Percentiles rank a stretch among this genome's conserved stretches.
Evolutionary conservation across 2,113 vertebrate species (phyloP).

Genomic region (Cyrtonyx montezumae): DNA sequence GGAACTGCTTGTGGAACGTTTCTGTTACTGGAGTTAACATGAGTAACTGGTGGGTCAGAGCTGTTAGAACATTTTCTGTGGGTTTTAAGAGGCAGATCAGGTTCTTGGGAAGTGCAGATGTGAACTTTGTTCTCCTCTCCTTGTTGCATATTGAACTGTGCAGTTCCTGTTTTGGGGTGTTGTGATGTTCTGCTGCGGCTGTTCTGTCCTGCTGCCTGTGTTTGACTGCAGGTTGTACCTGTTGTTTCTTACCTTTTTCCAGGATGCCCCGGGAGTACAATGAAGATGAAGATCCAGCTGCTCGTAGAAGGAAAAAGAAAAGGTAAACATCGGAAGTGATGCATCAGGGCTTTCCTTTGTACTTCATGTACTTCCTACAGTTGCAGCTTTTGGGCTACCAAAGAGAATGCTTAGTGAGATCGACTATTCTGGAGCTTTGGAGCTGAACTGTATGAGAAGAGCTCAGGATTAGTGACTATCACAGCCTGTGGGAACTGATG

Average conservation of each 20-base stretch:
- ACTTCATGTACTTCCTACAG: accelerated
- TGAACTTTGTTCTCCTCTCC: neutral
- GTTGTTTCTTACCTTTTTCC: constrained; percentile 16
- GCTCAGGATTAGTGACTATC: neutral
- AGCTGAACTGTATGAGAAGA: neutral
- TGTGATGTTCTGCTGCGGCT: accelerated
- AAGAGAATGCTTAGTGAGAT: neutral
- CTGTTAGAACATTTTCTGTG: neutral
- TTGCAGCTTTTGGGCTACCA: neutral
- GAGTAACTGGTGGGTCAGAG: neutral
- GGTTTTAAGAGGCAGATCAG: neutral
- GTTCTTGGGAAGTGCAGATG: accelerated
- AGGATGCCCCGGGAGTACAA: constrained; percentile 99
- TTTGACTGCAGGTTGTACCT: neutral
- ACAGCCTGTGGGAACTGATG: neutral
- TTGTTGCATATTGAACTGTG: no score
- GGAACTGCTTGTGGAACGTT: accelerated
- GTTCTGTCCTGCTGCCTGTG: accelerated
- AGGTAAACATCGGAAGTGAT: constrained; percentile 76
- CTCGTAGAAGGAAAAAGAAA: constrained; percentile 96
- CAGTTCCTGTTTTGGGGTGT: neutral
- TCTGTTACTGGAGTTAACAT: neutral
- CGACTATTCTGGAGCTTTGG: neutral
- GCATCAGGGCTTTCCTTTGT: neutral
- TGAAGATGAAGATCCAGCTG: constrained; percentile 97